Evolutionary conservation across 2,888 invertebrate genomes (phyloP), one percentile per base, ranked within the genome.

Genomic region (Tupiocoris notatus): DNA sequence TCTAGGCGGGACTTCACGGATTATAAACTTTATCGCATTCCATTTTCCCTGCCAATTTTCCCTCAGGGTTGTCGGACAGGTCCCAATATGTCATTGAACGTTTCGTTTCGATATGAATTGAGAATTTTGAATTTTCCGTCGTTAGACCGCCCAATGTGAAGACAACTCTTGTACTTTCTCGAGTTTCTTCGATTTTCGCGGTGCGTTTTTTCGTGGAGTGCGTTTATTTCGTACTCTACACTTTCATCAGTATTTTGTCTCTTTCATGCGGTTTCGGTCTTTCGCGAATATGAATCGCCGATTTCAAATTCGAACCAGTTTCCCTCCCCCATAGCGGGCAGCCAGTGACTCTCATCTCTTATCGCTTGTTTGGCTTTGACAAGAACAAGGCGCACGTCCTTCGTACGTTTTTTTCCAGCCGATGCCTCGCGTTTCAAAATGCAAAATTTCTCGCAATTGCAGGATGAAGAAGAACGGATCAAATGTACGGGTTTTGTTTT

Each of bases 391-490:
- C 18, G n/a, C 20, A n/a, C n/a, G 16, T 65, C 16, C 24, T 17
- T 17, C 25, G 17, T 25, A 24, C 39, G 39, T 3, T 23, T 65
- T 65, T 65, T 2, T 16, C 21, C 22, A n/a, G 22, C 6, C 25
- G 23, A 39, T 39, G 39, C 6, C 39, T 39, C 39, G 6, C 39
- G 6, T 39, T 65, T 22, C 17, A 73, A 62, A 65, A 78, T 78
- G 78, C 76, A 76, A 39, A 78, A 75, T 23, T 76, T 78, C 17
- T 71, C 76, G n/a, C 25, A 70, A 61, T 71, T 73, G 62, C 63
- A 24, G 6, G 78, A 78, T 54, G 78, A 78, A 71, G 78, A 78
- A 54, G 78, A 78, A 57, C 66, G 76, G 20, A 78, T 78, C 24
- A 78, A 78, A 76, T 78, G 78, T 78, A 71, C 62, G 73, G 2